These are phyloP conservation scores for Oreochromis tanganicae DNA, from an alignment of 2,113 vertebrate species.

Conservation along the genomic window DNA sequence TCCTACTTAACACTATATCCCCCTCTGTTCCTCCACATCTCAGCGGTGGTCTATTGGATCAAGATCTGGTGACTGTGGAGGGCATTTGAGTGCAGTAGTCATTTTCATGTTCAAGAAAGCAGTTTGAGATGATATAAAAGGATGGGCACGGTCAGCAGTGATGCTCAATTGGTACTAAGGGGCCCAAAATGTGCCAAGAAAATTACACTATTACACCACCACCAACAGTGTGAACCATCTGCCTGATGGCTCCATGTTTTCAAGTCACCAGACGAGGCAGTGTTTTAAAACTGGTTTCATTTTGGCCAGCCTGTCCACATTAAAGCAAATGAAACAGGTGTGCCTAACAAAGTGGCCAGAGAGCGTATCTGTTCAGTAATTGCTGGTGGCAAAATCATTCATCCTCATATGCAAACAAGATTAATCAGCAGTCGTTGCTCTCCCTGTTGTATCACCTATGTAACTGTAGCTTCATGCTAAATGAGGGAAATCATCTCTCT, in stretches of 20 bases:
- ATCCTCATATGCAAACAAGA: not conserved
- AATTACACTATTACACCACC: not conserved
- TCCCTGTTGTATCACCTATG: not conserved
- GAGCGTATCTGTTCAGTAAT: not conserved
- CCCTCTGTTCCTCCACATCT: not conserved
- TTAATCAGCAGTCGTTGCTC: not conserved
- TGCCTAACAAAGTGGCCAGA: not conserved
- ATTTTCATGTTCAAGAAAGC: not conserved
- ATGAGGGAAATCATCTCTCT: not conserved
- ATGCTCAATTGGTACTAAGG: not conserved
- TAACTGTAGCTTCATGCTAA: not conserved
- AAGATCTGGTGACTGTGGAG: not conserved
- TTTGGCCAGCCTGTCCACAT: not conserved
- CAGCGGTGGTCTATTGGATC: not conserved
- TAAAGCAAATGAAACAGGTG: not conserved
- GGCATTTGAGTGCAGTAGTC: not conserved
- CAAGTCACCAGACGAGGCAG: not conserved
- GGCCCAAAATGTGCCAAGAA: not conserved
- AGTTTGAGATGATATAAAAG: not conserved
- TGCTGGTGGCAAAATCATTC: not conserved
- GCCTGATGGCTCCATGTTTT: not conserved
- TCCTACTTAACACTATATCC: not conserved
- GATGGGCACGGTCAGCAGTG: rapidly evolving
- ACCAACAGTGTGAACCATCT: not conserved
- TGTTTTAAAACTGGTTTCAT: not conserved